phyloP scores from a whole-genome alignment of 2,888 invertebrate species.

The Galerucella pusilla region DNA sequence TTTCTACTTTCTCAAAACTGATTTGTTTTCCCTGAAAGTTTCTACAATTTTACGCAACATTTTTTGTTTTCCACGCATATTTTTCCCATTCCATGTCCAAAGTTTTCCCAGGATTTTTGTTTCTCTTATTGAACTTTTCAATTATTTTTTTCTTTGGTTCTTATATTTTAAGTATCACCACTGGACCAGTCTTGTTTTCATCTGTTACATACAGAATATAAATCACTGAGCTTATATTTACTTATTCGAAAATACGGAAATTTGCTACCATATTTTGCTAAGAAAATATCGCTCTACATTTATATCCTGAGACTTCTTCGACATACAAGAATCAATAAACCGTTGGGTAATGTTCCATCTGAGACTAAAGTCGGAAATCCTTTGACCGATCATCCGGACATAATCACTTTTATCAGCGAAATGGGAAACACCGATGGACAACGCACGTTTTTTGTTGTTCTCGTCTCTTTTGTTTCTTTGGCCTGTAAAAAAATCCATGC shows the following conservation, averaged over 20 bases:
- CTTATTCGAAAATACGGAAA: background rate
- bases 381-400: conserved; percentile 53
- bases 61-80: too few species aligned
- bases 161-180: too few species aligned
- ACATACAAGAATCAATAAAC: conserved; percentile 39
- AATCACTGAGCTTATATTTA: background rate
- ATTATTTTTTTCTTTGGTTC: too few species aligned
- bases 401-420: conserved; percentile 51
- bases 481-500: conserved; percentile 21
- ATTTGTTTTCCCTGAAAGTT: too few species aligned
- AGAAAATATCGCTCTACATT: background rate
- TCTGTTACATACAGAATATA: background rate
- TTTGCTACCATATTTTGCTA: background rate
- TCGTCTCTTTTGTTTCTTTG: conserved; percentile 22
- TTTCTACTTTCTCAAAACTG: too few species aligned
- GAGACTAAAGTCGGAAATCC: conserved; percentile 47
- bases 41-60: too few species aligned
- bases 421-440: conserved; percentile 39
- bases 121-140: too few species aligned
- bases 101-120: too few species aligned
- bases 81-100: too few species aligned
- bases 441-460: conserved; percentile 32
- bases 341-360: conserved; percentile 36
- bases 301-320: conserved; percentile 22
- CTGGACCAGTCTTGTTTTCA: too few species aligned